phyloP scores from a whole-genome alignment of 2,113 vertebrate genomes.

The Sander lucioperca region DNA sequence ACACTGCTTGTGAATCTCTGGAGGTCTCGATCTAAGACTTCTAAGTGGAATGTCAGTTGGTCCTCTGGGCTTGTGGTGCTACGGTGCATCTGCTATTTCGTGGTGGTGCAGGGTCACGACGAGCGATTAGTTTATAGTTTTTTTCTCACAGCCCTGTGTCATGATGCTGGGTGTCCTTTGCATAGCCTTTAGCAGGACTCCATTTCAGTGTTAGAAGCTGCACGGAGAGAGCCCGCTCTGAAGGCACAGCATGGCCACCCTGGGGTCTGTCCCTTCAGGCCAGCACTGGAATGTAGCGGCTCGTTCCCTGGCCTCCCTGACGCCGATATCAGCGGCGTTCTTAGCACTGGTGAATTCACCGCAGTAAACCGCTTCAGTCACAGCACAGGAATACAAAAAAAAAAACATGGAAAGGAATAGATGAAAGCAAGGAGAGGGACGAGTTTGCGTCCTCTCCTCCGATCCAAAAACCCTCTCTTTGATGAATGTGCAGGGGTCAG shows the following conservation, averaged over 20 bases:
- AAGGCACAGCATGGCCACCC: conserved; percentile 70
- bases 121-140: conserved; percentile 10
- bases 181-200: conserved; percentile 72
- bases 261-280: conserved; percentile 54
- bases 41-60: conserved; percentile 72
- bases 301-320: conserved; percentile 44
- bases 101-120: conserved; percentile 20
- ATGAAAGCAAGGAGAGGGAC: conserved; percentile 18
- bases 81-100: conserved; percentile 55
- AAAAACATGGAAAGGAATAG: conserved; percentile 27
- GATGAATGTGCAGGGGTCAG: conserved; percentile 69
- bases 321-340: conserved; percentile 3
- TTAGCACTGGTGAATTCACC: conserved; percentile 33
- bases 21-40: conserved; percentile 70
- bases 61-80: conserved; percentile 64
- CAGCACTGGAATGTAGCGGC: conserved; percentile 57
- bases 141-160: conserved; percentile 43
- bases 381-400: conserved; percentile 51
- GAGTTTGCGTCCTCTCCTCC: conserved; percentile 28
- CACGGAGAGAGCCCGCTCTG: conserved; percentile 57
- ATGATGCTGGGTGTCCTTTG: conserved; percentile 59
- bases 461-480: conserved; percentile 38
- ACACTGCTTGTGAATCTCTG: conserved; percentile 81
- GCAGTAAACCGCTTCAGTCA: conserved; percentile 54
- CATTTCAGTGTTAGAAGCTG: conserved; percentile 56